Percentiles rank a stretch among this genome's conserved stretches.
Conservation (phyloP, 2,113 vertebrate genomes). For the Psettodes erumei region DNA sequence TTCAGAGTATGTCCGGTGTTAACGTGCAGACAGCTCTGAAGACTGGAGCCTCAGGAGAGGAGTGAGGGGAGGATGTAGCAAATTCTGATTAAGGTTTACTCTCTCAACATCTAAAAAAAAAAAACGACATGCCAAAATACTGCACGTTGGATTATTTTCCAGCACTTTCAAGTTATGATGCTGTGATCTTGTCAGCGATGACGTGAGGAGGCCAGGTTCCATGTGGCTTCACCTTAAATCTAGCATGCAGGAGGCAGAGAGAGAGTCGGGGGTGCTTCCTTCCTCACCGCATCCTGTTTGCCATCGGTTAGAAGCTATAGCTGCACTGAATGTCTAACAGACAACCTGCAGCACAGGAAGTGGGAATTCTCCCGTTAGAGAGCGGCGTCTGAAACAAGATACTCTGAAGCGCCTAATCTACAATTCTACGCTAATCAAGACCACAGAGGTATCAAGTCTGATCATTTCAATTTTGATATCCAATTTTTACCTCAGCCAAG, state of each 20-base stretch:
- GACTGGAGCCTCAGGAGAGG: conserved; percentile 13
- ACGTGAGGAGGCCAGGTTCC: background rate
- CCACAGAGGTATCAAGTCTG: background rate
- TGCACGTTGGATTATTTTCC: background rate
- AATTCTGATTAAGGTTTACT: background rate
- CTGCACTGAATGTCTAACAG: conserved; percentile 1
- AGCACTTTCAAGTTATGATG: background rate
- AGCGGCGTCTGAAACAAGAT: conserved; percentile 4
- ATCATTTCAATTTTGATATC: background rate
- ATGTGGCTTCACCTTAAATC: conserved; percentile 5
- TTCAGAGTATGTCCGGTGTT: conserved; percentile 37
- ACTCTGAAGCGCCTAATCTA: background rate
- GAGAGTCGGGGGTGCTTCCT: conserved; percentile 35
- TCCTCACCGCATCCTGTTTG: conserved; percentile 74
- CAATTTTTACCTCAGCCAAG: too few species aligned
- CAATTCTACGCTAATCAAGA: background rate
- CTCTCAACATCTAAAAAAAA: background rate
- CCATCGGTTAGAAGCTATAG: conserved; percentile 9
- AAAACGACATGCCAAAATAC: background rate
- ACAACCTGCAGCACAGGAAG: conserved; percentile 50
- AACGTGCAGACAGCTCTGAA: conserved; percentile 5
- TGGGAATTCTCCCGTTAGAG: conserved; percentile 3
- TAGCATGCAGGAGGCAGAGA: background rate
- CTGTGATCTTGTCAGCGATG: background rate
- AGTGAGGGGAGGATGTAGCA: background rate